Percentiles rank a stretch among this genome's conserved stretches.
Evolutionary conservation across 2,113 vertebrate species (phyloP).

Genomic region (Cavia aperea): DNA sequence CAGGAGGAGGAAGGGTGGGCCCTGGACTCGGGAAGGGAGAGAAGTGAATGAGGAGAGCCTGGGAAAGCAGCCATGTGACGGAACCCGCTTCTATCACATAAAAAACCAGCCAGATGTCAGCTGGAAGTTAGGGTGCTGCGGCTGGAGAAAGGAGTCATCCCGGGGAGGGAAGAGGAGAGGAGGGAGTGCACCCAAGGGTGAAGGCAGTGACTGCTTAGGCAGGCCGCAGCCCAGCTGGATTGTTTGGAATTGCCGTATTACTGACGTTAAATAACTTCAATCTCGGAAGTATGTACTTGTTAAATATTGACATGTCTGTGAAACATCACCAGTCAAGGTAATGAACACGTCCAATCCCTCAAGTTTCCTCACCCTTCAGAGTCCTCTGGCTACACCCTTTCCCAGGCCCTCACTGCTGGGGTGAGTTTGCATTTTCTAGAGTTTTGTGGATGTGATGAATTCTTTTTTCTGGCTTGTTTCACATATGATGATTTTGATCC

Average conservation of each 20-base stretch:
- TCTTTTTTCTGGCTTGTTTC: neutral
- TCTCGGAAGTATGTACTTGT: neutral
- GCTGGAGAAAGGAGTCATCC: neutral
- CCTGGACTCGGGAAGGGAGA: neutral
- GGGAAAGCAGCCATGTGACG: neutral
- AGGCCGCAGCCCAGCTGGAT: neutral
- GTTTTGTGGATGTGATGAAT: neutral
- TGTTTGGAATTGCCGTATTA: neutral
- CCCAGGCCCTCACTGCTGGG: neutral
- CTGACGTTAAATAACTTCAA: neutral
- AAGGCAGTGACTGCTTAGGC: neutral
- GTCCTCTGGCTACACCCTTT: too few relatives aligned
- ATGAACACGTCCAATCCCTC: neutral
- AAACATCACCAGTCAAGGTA: neutral
- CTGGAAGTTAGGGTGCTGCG: neutral
- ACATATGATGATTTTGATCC: neutral
- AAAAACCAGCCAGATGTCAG: neutral
- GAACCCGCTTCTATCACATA: neutral
- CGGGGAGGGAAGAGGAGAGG: neutral
- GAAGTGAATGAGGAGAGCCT: neutral
- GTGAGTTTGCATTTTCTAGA: neutral
- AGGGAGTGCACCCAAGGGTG: too few relatives aligned
- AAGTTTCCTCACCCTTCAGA: neutral
- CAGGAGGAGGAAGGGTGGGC: neutral
- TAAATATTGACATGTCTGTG: neutral